Evolutionary conservation across 2,797 vertebrate genomes (phyloP), one percentile per base, ranked within the genome.

Genomic region (Gymnothorax javanicus): DNA sequence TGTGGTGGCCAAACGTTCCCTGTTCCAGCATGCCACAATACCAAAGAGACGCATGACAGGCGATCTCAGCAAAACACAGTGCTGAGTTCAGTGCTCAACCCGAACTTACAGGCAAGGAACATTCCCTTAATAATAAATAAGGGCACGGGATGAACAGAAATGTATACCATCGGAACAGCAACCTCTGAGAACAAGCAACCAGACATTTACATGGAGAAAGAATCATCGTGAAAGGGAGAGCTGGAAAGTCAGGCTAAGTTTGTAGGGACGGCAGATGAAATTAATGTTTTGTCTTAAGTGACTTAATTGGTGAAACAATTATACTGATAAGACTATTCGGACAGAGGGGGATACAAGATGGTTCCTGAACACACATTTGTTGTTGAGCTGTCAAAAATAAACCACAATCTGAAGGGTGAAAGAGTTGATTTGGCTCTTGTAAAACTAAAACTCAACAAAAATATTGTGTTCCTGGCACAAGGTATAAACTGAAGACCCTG

Each of bases 191-290:
- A 25, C 81, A 82, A 12, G 3, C 54, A 83, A 12, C 15, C 0
- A 43, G 43, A 8, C 7, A 54, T 52, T 15, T 7, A 13, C 33
- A 77, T 17, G 13, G 3, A 17, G 13, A 12, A 12, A 12, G 69
- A 11, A 12, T 7, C 7, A 69, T 7, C 7, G n/a, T 4, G 85
- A 84, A 88, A 27, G 87, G 88, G 62, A 64, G 33, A 88, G 87
- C 84, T 82, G 69, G 88, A 69, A 62, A 88, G 87, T 79, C 64
- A 62, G 86, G 89, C 58, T 83, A 59, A 91, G 88, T 85, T 77
- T 81, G 83, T 79, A 86, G 85, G 89, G 87, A 85, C 89, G 90
- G 89, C 88, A 91, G 50, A 33, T 75, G 25, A 54, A 50, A 79
- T 79, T 50, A 23, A 54, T 56, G 17, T n/a, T 15, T 23, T 23